Base-by-base conservation (phyloP, 2,113 vertebrate genomes). In the Rafetus swinhoei region DNA sequence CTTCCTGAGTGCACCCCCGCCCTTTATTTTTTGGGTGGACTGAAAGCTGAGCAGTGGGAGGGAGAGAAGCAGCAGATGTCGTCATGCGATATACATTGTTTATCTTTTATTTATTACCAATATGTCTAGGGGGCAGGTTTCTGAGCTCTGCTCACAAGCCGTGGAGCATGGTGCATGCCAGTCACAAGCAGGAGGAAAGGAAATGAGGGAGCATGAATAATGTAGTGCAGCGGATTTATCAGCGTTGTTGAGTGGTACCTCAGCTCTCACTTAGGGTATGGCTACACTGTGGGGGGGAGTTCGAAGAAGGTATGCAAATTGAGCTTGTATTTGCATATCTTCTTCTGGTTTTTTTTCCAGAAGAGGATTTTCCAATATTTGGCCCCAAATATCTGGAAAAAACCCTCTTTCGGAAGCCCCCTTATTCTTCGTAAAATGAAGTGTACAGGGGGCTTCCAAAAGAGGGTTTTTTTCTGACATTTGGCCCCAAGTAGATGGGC, bases 61-160 rank as follows among this genome's bases (percentile, higher is more conserved):
- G 39, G 74, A 54, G 57, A 53, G 80, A 82, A 89, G 85, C 5
- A 6, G 92, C 90, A 65, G 95, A 97, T 96, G 96, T 96, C 93
- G 10, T 92, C 1, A 3, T 86, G 84, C 15, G 7, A 65, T 6
- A 2, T 90, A 90, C 88, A 95, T 97, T 96, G 93, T 97, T 97
- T 97, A 95, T 96, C 94, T 95, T 95, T 95, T 96, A 94, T 97
- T 97, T 97, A 96, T 88, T 92, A 88, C 89, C 94, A 86, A 89
- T 91, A 82, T 96, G 96, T 89, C 94, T 94, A 89, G 39, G 35
- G 90, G 93, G 90, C 94, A 87, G 84, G 59, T 86, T 92, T 97
- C 83, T 8, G 88, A 95, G 92, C 77, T 89, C 45, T 1, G 16
- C 91, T 95, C 62, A 82, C 29, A 81, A 80, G 84, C 79, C 82